Evolutionary conservation across 1,140 invertebrate species (phyloP).

Genomic region (Monochamus saltuarius): DNA sequence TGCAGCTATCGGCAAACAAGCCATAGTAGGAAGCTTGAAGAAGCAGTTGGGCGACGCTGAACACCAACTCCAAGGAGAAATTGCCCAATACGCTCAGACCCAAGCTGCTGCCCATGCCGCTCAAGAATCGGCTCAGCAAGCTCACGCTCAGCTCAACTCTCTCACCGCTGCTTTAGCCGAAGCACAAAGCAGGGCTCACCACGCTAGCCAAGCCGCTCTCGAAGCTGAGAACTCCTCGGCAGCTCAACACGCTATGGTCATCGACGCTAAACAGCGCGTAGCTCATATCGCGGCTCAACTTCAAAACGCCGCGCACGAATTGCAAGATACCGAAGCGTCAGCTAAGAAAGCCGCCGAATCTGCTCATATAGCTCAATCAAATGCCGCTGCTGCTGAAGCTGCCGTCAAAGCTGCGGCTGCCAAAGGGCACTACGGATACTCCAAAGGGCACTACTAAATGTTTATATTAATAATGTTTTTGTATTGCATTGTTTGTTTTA

Average conservation of each 20-base stretch:
- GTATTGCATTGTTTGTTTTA: too few species aligned
- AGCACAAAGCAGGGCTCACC: constrained; percentile 29
- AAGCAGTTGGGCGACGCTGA: constrained; percentile 35
- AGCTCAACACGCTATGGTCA: constrained; percentile 35
- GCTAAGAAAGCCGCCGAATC: constrained; percentile 33
- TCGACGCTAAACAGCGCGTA: constrained; percentile 33
- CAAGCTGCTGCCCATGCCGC: constrained; percentile 31
- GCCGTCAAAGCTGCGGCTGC: constrained; percentile 35
- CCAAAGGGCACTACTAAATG: too few species aligned
- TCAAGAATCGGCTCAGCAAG: constrained; percentile 34
- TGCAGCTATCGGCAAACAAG: constrained; percentile 39
- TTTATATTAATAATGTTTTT: too few species aligned
- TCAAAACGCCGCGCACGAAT: constrained; percentile 29
- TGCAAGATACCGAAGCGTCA: constrained; percentile 34
- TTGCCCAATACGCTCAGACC: constrained; percentile 33
- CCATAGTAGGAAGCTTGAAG: constrained; percentile 35
- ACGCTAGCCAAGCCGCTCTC: constrained; percentile 30
- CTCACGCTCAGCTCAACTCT: constrained; percentile 27
- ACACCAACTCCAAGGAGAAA: constrained; percentile 32
- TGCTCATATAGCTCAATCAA: constrained; percentile 37
- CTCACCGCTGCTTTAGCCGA: constrained; percentile 33
- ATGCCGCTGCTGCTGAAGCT: constrained; percentile 38
- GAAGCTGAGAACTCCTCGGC: constrained; percentile 36
- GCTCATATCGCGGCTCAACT: constrained; percentile 24
- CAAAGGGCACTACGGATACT: background rate